phyloP scores from a whole-genome alignment of 2,888 invertebrate genomes.

The Fissipunctia ypsillon region DNA sequence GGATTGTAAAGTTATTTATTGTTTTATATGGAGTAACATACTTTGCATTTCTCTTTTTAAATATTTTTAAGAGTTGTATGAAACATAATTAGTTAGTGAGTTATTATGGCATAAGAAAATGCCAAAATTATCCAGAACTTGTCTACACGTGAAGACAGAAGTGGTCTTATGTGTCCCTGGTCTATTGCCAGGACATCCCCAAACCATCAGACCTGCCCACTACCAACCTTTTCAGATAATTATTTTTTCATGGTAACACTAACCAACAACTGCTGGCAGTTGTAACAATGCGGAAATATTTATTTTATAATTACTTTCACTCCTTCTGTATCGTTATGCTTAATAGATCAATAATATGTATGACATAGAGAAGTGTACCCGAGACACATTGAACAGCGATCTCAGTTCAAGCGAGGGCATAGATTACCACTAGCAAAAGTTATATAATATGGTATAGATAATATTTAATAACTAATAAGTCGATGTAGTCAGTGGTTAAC shows the following conservation, averaged over 20 bases:
- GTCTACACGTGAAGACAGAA: not conserved
- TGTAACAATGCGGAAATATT: constrained; percentile 62
- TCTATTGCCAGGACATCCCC: constrained; percentile 16
- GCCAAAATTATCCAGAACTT: constrained; percentile 7
- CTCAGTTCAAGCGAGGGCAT: constrained; percentile 79
- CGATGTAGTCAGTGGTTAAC: constrained; percentile 89
- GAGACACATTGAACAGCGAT: constrained; percentile 64
- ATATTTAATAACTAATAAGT: constrained; percentile 87
- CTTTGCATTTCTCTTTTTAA: constrained; percentile 43
- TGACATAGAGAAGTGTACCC: constrained; percentile 47
- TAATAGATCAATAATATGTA: constrained; percentile 60
- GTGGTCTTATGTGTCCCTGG: not conserved
- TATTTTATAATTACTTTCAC: constrained; percentile 49
- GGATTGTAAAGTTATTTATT: constrained; percentile 37
- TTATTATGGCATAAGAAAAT: constrained; percentile 9
- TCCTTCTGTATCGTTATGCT: constrained; percentile 52
- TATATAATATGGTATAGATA: constrained; percentile 85
- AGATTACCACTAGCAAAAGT: constrained; percentile 80
- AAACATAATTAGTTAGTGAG: constrained; percentile 23
- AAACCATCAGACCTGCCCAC: constrained; percentile 24
- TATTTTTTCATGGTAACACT: constrained; percentile 65
- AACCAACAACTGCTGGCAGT: constrained; percentile 80
- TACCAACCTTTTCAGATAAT: not conserved
- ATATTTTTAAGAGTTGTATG: constrained; percentile 25
- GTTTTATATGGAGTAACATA: constrained; percentile 13